phyloP scores from a whole-genome alignment of 2,113 vertebrate genomes.

The Ceuthmochares aereus region DNA sequence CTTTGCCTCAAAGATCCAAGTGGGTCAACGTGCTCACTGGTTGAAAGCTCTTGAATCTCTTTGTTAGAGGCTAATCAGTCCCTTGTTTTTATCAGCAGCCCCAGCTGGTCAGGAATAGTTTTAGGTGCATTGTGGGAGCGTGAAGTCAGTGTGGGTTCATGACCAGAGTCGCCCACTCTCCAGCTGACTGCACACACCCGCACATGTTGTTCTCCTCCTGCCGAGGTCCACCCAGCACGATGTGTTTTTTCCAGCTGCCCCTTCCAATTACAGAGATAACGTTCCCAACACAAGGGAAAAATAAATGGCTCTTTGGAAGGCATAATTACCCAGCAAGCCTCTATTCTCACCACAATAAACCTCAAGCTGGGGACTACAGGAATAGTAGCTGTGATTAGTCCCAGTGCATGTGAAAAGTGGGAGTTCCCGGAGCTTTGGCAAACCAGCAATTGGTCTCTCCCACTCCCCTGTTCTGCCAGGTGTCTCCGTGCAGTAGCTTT shows the following conservation, averaged over 20 bases:
- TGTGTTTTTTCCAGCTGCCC: neutral
- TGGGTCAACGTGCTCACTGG: neutral
- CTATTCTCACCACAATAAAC: neutral
- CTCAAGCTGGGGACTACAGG: neutral
- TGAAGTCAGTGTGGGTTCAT: neutral
- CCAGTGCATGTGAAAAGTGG: neutral
- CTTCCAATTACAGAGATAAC: neutral
- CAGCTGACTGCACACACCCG: neutral
- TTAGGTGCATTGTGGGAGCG: fast-evolving
- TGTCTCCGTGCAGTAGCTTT: neutral
- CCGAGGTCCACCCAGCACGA: neutral
- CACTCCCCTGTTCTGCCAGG: neutral
- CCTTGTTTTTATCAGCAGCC: neutral
- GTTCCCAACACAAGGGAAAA: neutral
- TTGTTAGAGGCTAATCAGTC: neutral
- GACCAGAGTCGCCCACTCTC: neutral
- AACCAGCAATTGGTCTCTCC: neutral
- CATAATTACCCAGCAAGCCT: neutral
- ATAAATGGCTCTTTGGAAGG: neutral
- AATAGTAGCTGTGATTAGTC: neutral
- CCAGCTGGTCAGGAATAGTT: neutral
- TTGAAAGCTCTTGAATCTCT: neutral
- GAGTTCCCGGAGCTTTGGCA: neutral
- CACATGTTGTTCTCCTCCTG: neutral
- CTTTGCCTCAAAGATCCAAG: neutral